Evolutionary conservation across 2,888 invertebrate species (phyloP), one percentile per base, ranked within the genome.

Genomic region (Griposia aprilina): DNA sequence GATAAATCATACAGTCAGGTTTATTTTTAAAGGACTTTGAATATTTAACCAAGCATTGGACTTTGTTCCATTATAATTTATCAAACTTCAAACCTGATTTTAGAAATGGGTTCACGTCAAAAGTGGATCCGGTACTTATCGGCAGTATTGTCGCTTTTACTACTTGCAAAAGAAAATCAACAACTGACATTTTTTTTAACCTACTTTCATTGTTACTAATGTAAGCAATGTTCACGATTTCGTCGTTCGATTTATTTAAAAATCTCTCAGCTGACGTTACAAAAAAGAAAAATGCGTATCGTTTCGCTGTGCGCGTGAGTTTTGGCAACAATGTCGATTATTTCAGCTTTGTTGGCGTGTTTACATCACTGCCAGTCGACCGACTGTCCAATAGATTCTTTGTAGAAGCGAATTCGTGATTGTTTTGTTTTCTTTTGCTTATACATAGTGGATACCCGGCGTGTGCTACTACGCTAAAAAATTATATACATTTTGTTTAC

Each of bases 261-360:
- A 72, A 45, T 63, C 48, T 65, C 50, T 55, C 17, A 50, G 26
- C 65, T 71, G 66, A 48, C 59, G 62, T 23, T 60, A 80, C 11
- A 15, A 15, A 65, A 72, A 50, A 74, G 11, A n/a, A 76, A 74
- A 79, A 78, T 81, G 65, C 68, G 76, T 78, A 75, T 63, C 57
- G 50, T 72, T 76, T 20, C 78, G 78, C 70, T 67, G 76, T 69
- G 80, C 76, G 78, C 80, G 69, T 71, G 87, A 73, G 74, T 84
- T 88, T 86, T 87, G 88, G 88, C 87, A 87, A 79, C 76, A 75
- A 74, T 68, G 71, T 60, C 79, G 68, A 75, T 76, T 81, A 84
- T 79, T 77, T 69, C 45, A 80, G 69, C 71, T 76, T 87, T 84
- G 82, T 78, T 88, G 55, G 71, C 82, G 78, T 82, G 85, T 74